phyloP scores from a whole-genome alignment of 2,888 invertebrate genomes.

The Erebia ligea region DNA sequence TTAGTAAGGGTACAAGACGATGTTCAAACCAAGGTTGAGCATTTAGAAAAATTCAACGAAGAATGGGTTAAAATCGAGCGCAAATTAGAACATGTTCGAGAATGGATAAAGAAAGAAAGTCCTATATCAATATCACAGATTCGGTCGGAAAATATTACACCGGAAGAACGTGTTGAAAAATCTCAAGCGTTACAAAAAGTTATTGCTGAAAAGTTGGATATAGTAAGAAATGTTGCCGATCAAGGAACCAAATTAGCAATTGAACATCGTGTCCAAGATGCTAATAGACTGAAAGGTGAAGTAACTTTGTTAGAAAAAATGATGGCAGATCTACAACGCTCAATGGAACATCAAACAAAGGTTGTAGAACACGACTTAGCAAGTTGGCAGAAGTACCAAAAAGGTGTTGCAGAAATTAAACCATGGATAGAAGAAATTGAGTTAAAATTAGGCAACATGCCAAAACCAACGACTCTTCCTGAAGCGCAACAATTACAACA shows the following conservation, averaged over 20 bases:
- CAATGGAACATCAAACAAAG: conserved; percentile 89
- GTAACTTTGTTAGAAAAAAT: conserved; percentile 89
- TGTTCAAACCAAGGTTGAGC: conserved; percentile 90
- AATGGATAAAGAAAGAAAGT: conserved; percentile 91
- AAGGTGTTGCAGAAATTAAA: conserved; percentile 89
- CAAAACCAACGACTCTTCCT: conserved; percentile 89
- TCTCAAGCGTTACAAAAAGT: conserved; percentile 89
- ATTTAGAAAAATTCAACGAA: conserved; percentile 91
- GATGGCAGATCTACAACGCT: conserved; percentile 89
- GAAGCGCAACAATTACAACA: conserved; percentile 92
- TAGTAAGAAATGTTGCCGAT: conserved; percentile 88
- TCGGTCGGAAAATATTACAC: conserved; percentile 89
- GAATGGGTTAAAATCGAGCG: conserved; percentile 92
- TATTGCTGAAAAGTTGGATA: conserved; percentile 88
- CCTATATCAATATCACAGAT: conserved; percentile 89
- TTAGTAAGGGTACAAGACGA: conserved; percentile 90
- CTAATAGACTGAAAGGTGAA: conserved; percentile 89
- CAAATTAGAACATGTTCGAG: conserved; percentile 89
- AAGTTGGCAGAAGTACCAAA: conserved; percentile 93
- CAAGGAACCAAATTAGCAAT: conserved; percentile 89
- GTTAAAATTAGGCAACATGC: conserved; percentile 87
- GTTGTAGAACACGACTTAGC: conserved; percentile 90
- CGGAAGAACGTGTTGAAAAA: conserved; percentile 91
- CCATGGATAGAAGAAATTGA: conserved; percentile 96
- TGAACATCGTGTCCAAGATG: conserved; percentile 87